These are phyloP conservation scores for Slavum lentiscoides DNA, from an alignment of 2,888 invertebrate species.

Conservation along the genomic window DNA sequence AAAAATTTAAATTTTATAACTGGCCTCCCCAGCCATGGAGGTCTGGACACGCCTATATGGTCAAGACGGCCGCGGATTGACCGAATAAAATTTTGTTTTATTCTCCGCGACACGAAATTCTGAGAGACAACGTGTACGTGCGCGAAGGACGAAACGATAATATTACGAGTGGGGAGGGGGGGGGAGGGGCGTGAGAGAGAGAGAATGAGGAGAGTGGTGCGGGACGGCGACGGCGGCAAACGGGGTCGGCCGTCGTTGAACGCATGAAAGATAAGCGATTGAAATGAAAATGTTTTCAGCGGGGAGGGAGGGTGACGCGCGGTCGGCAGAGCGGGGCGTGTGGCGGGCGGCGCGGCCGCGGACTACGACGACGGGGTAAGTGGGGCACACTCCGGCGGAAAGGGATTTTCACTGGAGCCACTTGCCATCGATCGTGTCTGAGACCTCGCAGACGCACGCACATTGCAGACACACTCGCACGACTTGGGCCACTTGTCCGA, in stretches of 20 bases:
- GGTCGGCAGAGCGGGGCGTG: background rate
- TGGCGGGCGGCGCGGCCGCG: background rate
- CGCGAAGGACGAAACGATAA: background rate
- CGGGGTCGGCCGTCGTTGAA: slow-evolving; percentile 33
- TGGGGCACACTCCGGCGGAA: slow-evolving; percentile 44
- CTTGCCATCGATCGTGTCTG: slow-evolving; percentile 55
- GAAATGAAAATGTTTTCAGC: slow-evolving; percentile 48
- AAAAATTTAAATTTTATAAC: no score
- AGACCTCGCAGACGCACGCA: slow-evolving; percentile 54
- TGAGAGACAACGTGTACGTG: background rate
- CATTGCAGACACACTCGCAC: slow-evolving; percentile 49
- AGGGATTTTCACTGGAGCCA: slow-evolving; percentile 55
- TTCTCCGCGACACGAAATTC: no score
- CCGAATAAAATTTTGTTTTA: no score
- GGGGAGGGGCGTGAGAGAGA: background rate
- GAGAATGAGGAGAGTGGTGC: background rate
- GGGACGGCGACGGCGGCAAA: background rate
- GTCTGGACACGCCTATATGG: no score
- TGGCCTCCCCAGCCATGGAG: no score
- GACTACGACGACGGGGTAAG: slow-evolving; percentile 12
- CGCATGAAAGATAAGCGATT: slow-evolving; percentile 48
- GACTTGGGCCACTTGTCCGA: slow-evolving; percentile 50
- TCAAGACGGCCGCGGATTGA: no score
- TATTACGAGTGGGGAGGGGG: background rate
- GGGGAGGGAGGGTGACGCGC: background rate